These are phyloP conservation scores for Tretioscincus oriximinensis DNA, from an alignment of 2,113 vertebrate genomes.

Conservation along the genomic window DNA sequence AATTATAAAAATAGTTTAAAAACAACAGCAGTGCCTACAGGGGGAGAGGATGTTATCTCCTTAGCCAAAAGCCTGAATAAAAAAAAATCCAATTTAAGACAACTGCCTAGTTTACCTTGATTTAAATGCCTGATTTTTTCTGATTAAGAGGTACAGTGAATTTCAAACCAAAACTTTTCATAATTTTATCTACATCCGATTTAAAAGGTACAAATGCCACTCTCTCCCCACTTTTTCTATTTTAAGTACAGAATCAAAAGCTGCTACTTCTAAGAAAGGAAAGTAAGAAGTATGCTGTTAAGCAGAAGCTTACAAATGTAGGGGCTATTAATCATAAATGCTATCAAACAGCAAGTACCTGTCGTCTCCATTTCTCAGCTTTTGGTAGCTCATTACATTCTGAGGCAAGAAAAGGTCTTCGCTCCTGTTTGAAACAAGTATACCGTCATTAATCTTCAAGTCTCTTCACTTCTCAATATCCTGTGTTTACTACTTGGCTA, in stretches of 20 bases:
- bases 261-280: neutral
- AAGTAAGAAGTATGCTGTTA: neutral
- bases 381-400: slow-evolving; percentile 94
- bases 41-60: too few relatives aligned
- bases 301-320: neutral
- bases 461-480: neutral
- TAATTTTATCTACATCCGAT: neutral
- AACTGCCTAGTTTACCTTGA: neutral
- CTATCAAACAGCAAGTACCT: slow-evolving; percentile 71
- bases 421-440: slow-evolving; percentile 75
- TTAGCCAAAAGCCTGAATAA: too few relatives aligned
- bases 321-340: neutral
- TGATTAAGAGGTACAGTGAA: neutral
- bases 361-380: slow-evolving; percentile 95
- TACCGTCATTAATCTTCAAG: neutral
- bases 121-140: neutral
- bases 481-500: neutral
- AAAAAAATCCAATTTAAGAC: neutral
- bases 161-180: neutral
- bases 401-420: slow-evolving; percentile 93
- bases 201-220: neutral
- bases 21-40: too few relatives aligned
- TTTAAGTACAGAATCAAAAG: neutral
- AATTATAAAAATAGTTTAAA: too few relatives aligned
- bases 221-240: too few relatives aligned